A percentile compares a stretch with the other conserved stretches of the same genome.
Evolutionary conservation across 2,797 vertebrate species (phyloP).

Genomic region (Tenualosa ilisha): DNA sequence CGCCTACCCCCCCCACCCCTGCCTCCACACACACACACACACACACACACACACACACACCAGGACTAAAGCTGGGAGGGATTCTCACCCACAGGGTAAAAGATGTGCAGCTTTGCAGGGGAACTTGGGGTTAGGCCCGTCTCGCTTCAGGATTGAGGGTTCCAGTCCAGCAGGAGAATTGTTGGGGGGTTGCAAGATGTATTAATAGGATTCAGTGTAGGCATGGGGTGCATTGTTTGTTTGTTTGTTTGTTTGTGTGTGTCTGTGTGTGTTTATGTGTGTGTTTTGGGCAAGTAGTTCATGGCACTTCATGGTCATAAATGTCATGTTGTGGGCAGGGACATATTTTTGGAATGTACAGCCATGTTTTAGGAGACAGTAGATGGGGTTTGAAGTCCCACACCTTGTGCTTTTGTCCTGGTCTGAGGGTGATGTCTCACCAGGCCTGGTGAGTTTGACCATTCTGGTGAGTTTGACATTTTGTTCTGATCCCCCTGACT

Average conservation of each 20-base stretch:
- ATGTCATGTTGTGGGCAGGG: background rate
- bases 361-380: background rate
- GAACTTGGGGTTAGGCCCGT: background rate
- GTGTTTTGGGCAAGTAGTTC: background rate
- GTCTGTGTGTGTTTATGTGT: slow-evolving; percentile 6
- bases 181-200: background rate
- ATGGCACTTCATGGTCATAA: background rate
- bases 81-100: slow-evolving; percentile 10
- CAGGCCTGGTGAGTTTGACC: background rate
- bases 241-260: slow-evolving; percentile 6
- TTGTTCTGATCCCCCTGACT: slow-evolving; percentile 29
- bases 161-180: background rate
- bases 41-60: slow-evolving; percentile 18
- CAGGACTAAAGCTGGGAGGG: background rate
- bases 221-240: background rate
- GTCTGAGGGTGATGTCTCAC: slow-evolving; percentile 20
- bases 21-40: background rate
- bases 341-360: background rate
- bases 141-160: background rate
- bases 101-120: slow-evolving; percentile 8
- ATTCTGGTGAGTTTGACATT: slow-evolving; percentile 37
- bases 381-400: background rate
- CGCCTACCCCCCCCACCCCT: background rate
- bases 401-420: background rate
- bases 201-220: background rate